Conservation (phyloP, 2,113 vertebrate genomes). For the Lophura nycthemera region DNA sequence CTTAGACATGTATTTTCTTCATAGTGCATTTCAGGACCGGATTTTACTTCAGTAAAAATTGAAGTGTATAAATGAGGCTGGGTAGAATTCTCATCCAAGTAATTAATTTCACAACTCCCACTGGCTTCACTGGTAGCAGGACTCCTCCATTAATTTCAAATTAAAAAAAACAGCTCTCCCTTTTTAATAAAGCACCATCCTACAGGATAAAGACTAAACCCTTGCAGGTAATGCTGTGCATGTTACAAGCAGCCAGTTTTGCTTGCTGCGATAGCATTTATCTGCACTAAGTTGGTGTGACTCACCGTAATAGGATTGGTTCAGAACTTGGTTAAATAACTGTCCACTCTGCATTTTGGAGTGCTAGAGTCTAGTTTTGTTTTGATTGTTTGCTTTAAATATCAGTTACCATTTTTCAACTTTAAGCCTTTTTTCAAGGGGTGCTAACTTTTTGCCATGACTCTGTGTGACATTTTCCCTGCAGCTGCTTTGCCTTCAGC, state of each 20-base stretch:
- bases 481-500: not conserved
- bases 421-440: not conserved
- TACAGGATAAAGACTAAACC: not conserved
- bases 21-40: not conserved
- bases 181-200: slow-evolving; percentile 20
- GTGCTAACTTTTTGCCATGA: not conserved
- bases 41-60: not conserved
- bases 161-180: slow-evolving; percentile 30
- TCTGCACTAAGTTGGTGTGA: not conserved
- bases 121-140: not conserved
- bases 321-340: not conserved
- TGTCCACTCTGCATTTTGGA: not conserved
- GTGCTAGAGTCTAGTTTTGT: not conserved
- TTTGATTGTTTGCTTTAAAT: not conserved
- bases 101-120: slow-evolving; percentile 54
- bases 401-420: not conserved
- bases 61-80: not conserved
- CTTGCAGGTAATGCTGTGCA: not conserved
- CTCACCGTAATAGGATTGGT: not conserved
- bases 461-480: not conserved
- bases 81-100: not conserved
- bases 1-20: not conserved
- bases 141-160: slow-evolving; percentile 13
- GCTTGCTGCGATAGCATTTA: not conserved
- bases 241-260: not conserved